Base-by-base conservation (phyloP, 1,140 invertebrate species). In the Goniozus legneri region DNA sequence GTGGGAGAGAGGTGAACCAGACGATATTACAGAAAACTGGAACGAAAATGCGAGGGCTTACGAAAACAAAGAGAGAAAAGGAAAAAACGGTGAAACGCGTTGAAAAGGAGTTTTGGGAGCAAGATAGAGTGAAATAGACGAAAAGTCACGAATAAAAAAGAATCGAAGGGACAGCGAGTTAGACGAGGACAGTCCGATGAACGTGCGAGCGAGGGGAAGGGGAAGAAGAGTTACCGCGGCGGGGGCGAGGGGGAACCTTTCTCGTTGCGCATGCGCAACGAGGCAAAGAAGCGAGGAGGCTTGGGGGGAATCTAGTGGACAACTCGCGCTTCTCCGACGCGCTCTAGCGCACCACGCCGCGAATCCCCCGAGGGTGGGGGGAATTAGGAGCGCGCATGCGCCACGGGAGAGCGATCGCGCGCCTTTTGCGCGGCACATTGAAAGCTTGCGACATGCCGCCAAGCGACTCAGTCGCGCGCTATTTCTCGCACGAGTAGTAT, bases 361-460 rank as follows among this genome's bases (percentile, higher is more conserved):
- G n/a, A n/a, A n/a, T n/a, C n/a, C n/a, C n/a, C n/a, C n/a, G n/a
- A n/a, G n/a, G n/a, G n/a, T n/a, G n/a, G 19, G 8, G 15, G 48
- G 16, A n/a, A 12, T 6, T 30, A 33, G 33, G n/a, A n/a, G 14
- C 20, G 56, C 40, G 56, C 47, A 40, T 42, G 50, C 46, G 46
- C 37, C 48, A 47, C 52, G 42, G n/a, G 50, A 47, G 44, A 31
- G 45, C 40, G 35, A 46, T 22, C 48, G 34, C 40, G 48, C 44
- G 42, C 48, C 36, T 46, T n/a, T n/a, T 47, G 62, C 60, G 60
- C 62, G 64, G 59, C 58, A 62, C 60, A 73, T 71, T 75, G 64
- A 75, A 75, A 76, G 65, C 69, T 76, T 76, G 66, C 66, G 67
- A 68, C 73, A 74, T 72, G 67, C 55, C 45, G 55, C 48, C 45